phyloP scores from a whole-genome alignment of 2,888 invertebrate species.

The Netelia fuscicornis region DNA sequence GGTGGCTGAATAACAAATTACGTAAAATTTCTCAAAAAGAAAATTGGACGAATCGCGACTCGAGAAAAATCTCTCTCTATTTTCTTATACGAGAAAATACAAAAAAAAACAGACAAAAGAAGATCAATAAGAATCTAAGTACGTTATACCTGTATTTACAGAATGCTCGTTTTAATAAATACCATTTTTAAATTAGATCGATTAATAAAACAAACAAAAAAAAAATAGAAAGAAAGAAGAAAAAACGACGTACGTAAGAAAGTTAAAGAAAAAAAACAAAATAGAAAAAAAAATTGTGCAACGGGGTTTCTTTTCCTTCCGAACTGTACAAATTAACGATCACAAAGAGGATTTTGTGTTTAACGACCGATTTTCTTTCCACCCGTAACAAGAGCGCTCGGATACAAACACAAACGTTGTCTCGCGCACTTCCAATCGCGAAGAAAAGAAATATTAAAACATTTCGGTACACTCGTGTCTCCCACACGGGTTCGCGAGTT shows the following conservation, averaged over 20 bases:
- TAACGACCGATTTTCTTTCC: not conserved
- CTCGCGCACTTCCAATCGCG: not conserved
- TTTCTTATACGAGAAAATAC: conserved; percentile 15
- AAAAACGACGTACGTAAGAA: conserved; percentile 11
- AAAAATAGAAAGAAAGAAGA: conserved; percentile 15
- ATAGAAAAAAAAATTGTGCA: conserved; percentile 57
- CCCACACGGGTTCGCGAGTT: not conserved
- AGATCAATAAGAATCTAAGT: conserved; percentile 37
- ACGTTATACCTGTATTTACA: conserved; percentile 66
- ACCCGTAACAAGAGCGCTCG: not conserved
- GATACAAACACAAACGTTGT: not conserved
- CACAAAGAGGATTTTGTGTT: conserved; percentile 57
- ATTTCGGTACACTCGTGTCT: not conserved
- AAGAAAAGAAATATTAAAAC: not conserved
- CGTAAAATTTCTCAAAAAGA: not conserved
- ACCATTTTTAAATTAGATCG: conserved; percentile 57
- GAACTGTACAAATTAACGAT: conserved; percentile 70
- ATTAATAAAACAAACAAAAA: conserved; percentile 45
- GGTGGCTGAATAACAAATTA: not conserved
- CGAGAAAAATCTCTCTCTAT: conserved; percentile 31
- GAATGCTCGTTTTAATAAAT: conserved; percentile 69
- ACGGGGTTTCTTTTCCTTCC: conserved; percentile 42
- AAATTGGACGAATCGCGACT: conserved; percentile 8
- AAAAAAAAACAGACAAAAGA: conserved; percentile 35
- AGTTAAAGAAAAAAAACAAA: conserved; percentile 13